phyloP scores from a whole-genome alignment of 1,140 invertebrate species.

The Trissolcus basalis region DNA sequence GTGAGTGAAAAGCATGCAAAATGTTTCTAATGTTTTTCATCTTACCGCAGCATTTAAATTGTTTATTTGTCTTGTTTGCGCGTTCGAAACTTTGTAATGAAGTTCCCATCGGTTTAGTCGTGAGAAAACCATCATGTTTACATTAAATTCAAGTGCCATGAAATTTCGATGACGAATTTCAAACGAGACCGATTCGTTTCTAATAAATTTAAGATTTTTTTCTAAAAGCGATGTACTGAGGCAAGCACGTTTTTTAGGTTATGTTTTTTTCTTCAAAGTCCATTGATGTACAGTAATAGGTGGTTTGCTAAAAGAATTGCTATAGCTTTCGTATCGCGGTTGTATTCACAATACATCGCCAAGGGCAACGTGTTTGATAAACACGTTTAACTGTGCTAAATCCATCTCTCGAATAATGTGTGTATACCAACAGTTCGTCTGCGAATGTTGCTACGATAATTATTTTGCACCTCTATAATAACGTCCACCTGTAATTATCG shows the following conservation, averaged over 20 bases:
- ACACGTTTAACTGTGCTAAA: constrained; percentile 13
- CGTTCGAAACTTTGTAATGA: constrained; percentile 3
- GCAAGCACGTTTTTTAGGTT: no score
- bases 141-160: constrained; percentile 25
- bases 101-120: constrained; percentile 3
- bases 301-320: neutral
- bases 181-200: neutral
- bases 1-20: no score
- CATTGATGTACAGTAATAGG: no score
- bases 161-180: constrained; percentile 37
- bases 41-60: no score
- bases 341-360: constrained; percentile 1
- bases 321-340: neutral
- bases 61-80: no score
- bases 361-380: constrained; percentile 16
- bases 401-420: constrained; percentile 15
- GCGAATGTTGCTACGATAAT: constrained; percentile 22
- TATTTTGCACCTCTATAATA: constrained; percentile 37
- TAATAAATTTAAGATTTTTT: neutral
- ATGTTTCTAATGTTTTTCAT: no score
- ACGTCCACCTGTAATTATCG: constrained; percentile 25
- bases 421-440: neutral
- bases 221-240: no score
- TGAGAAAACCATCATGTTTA: constrained; percentile 22
- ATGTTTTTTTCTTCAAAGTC: no score